Conservation (phyloP, 2,888 invertebrate species). For the Flabesymbios commensalis region DNA sequence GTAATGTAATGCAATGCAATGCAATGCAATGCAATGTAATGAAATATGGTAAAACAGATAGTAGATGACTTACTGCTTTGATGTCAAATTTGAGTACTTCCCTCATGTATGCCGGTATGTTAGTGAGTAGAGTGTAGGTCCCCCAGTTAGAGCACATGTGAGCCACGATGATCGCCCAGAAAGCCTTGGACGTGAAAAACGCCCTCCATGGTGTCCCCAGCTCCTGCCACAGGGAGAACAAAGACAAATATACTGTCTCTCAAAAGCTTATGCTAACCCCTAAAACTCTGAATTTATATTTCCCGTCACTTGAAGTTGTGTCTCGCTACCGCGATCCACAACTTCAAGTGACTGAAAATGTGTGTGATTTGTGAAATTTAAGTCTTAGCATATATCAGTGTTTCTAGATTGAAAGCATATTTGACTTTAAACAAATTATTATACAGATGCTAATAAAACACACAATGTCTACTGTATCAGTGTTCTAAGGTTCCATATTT, state of each 20-base stretch:
- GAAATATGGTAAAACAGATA: no score
- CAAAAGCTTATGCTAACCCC: not conserved
- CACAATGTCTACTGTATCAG: no score
- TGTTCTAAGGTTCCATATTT: no score
- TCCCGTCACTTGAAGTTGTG: not conserved
- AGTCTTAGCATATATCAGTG: no score
- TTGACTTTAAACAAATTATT: no score
- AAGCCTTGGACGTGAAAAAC: constrained; percentile 45
- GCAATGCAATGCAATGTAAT: no score
- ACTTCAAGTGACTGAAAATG: no score
- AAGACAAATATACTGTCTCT: not conserved
- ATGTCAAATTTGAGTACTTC: constrained; percentile 41
- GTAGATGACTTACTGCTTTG: constrained; percentile 27
- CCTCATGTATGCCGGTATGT: constrained; percentile 39
- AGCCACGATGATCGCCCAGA: constrained; percentile 62
- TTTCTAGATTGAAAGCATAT: no score
- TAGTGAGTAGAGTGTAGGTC: constrained; percentile 42
- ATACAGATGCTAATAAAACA: no score
- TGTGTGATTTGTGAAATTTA: no score
- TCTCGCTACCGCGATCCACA: not conserved
- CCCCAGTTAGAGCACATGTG: constrained; percentile 63
- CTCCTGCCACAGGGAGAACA: not conserved
- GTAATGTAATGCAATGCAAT: no score
- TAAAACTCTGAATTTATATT: not conserved
- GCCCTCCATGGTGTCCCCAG: constrained; percentile 23